Percentiles rank a stretch among this genome's conserved stretches.
phyloP scores from a whole-genome alignment of 1,140 invertebrate species.

The Trialeurodes vaporariorum region DNA sequence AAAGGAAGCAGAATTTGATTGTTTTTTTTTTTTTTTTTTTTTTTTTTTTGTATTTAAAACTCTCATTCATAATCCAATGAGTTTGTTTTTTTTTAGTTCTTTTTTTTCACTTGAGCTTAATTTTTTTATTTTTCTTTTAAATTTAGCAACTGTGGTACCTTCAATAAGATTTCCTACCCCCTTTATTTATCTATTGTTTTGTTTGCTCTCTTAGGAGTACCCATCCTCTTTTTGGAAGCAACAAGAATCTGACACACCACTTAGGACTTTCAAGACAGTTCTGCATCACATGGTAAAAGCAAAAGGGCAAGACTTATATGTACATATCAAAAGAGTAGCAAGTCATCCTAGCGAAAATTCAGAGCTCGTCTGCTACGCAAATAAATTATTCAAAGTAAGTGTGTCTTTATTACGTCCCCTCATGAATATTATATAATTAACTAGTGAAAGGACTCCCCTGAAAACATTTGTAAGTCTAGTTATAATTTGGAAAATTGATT shows the following conservation, averaged over 20 bases:
- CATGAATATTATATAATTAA: background rate
- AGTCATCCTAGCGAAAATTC: constrained; percentile 12
- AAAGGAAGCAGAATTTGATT: too few relatives aligned
- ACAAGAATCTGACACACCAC: constrained; percentile 23
- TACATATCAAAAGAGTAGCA: background rate
- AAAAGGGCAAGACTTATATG: constrained; percentile 17
- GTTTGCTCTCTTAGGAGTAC: constrained; percentile 25
- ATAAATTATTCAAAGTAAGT: constrained; percentile 24
- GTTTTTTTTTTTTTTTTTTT: too few relatives aligned
- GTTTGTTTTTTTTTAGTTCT: too few relatives aligned
- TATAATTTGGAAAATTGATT: too few relatives aligned
- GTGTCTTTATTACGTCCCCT: background rate
- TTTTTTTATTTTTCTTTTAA: too few relatives aligned
- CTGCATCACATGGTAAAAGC: constrained; percentile 27
- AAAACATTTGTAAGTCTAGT: too few relatives aligned
- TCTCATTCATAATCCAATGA: too few relatives aligned
- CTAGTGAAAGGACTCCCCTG: background rate
- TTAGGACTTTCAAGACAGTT: constrained; percentile 28
- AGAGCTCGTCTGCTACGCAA: constrained; percentile 16
- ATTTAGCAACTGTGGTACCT: too few relatives aligned
- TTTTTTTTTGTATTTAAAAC: too few relatives aligned
- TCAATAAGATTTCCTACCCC: too few relatives aligned
- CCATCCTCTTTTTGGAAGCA: constrained; percentile 27
- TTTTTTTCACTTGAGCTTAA: too few relatives aligned
- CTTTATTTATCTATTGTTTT: too few relatives aligned